phyloP scores from a whole-genome alignment of 2,113 vertebrate genomes.

The Tringa solitaria region DNA sequence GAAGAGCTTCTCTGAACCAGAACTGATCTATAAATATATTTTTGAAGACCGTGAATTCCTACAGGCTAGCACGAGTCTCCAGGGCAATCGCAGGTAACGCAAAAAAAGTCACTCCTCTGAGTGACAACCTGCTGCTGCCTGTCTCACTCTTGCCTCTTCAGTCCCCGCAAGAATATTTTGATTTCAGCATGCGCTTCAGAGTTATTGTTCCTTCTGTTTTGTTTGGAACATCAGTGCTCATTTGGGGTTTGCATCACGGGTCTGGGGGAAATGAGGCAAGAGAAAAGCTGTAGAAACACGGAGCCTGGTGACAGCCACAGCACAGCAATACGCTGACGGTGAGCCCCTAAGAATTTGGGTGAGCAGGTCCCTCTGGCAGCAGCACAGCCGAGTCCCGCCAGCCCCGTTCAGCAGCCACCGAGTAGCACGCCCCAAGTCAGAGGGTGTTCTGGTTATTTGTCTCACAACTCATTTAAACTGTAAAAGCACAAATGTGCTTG shows the following conservation, averaged over 20 bases:
- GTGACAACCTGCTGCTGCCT: not conserved
- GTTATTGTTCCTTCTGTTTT: not conserved
- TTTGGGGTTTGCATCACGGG: no score
- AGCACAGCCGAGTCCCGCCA: rapidly evolving
- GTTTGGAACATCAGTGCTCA: not conserved
- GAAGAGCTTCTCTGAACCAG: not conserved
- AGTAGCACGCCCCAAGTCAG: not conserved
- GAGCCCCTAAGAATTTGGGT: rapidly evolving
- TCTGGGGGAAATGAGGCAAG: not conserved
- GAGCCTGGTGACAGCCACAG: not conserved
- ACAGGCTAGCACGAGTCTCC: not conserved
- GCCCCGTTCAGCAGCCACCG: rapidly evolving
- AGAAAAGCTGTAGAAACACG: not conserved
- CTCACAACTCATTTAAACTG: not conserved
- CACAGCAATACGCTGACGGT: not conserved
- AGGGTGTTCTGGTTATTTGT: not conserved
- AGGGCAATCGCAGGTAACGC: not conserved
- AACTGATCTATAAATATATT: not conserved
- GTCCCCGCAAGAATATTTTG: not conserved
- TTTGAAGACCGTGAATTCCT: not conserved
- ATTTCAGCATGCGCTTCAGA: not conserved
- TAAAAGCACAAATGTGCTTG: not conserved
- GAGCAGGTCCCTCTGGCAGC: not conserved
- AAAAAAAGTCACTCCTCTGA: not conserved
- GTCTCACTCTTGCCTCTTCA: not conserved